Percentiles rank a stretch among this genome's conserved stretches.
Evolutionary conservation across 2,797 vertebrate genomes (phyloP).

Genomic region (Myiothlypis coronata): DNA sequence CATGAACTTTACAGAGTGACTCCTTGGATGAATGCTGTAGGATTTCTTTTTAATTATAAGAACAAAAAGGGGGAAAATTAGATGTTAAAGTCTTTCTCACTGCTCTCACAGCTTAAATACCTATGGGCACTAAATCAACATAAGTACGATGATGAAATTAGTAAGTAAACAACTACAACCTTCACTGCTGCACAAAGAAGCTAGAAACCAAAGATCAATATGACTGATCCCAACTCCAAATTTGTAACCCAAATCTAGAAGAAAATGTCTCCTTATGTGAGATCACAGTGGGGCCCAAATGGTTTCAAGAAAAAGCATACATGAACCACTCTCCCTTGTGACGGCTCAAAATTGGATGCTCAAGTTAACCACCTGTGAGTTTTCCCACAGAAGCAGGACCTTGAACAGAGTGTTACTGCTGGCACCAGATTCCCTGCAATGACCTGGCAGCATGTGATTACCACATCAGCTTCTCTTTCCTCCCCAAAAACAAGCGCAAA

Average conservation of each 20-base stretch:
- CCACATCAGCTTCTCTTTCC: neutral
- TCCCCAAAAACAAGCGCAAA: neutral
- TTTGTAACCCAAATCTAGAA: neutral
- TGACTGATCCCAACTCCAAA: neutral
- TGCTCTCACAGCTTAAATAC: neutral
- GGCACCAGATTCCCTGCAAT: neutral
- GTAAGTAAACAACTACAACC: neutral
- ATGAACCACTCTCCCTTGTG: neutral
- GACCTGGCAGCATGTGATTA: neutral
- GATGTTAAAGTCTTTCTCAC: neutral
- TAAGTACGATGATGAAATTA: neutral
- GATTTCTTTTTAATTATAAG: neutral
- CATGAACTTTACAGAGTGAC: neutral
- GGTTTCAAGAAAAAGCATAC: neutral
- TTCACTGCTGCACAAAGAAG: neutral
- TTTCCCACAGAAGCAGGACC: neutral
- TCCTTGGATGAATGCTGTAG: neutral
- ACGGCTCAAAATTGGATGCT: neutral
- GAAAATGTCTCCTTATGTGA: neutral
- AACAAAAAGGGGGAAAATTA: neutral
- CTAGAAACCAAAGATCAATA: neutral
- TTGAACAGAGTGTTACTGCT: neutral
- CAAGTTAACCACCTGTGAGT: neutral
- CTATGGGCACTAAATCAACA: neutral
- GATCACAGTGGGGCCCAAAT: neutral